Percentiles rank a stretch among this genome's conserved stretches.
Evolutionary conservation across 2,888 invertebrate species (phyloP).

Genomic region (Ophion ventricosus): DNA sequence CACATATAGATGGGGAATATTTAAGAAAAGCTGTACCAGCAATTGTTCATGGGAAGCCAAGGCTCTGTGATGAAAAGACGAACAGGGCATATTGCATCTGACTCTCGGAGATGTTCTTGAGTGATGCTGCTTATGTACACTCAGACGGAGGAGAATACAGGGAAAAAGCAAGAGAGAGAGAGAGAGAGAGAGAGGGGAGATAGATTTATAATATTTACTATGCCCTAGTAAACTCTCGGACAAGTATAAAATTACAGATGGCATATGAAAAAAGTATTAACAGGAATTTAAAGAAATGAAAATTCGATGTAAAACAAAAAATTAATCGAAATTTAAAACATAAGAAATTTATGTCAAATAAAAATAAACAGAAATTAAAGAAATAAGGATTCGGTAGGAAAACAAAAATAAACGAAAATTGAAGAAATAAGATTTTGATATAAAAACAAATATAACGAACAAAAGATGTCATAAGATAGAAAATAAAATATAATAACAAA

Average conservation of each 20-base stretch:
- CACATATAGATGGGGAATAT: neutral
- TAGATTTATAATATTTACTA: neutral
- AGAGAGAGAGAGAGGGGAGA: neutral
- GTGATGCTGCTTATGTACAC: slow-evolving; percentile 38
- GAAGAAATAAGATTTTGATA: neutral
- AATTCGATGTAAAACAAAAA: neutral
- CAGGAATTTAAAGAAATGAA: neutral
- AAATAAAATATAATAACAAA: neutral
- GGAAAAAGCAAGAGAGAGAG: neutral
- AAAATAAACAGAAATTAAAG: too few relatives aligned
- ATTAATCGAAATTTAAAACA: neutral
- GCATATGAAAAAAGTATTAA: neutral
- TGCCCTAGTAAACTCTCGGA: neutral
- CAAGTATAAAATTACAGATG: neutral
- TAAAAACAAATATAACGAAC: neutral
- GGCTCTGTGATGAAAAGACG: slow-evolving; percentile 22
- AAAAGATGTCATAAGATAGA: neutral
- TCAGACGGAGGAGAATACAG: slow-evolving; percentile 11
- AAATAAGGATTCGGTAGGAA: too few relatives aligned
- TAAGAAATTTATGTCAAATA: too few relatives aligned
- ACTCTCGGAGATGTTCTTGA: slow-evolving; percentile 31
- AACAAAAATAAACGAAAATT: too few relatives aligned
- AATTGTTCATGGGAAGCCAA: slow-evolving; percentile 8
- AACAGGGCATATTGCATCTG: slow-evolving; percentile 40
- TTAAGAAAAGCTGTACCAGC: neutral